Evolutionary conservation across 1,140 invertebrate species (phyloP).

Genomic region (Bombus difficillimus): DNA sequence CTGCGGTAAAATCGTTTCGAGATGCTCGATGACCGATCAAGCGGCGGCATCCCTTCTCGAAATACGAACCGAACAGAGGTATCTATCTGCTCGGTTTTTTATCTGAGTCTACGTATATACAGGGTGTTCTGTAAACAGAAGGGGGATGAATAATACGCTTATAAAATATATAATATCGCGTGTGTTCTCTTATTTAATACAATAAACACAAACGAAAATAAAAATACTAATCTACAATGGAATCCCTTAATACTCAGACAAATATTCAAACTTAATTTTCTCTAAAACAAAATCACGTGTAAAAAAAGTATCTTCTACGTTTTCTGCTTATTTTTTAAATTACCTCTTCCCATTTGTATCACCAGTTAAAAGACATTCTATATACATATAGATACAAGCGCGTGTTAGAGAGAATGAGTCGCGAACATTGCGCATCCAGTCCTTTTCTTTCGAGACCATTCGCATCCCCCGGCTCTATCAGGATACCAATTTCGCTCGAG

Average conservation of each 20-base stretch:
- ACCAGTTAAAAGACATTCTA: neutral
- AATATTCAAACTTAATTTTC: neutral
- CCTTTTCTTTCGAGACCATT: neutral
- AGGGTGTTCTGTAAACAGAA: neutral
- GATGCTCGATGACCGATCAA: conserved; percentile 65
- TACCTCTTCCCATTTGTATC: neutral
- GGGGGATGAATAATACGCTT: no score
- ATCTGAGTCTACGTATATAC: neutral
- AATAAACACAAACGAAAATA: no score
- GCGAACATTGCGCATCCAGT: neutral
- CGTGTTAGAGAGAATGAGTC: conserved; percentile 17
- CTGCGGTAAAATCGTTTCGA: conserved; percentile 60
- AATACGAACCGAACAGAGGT: conserved; percentile 55
- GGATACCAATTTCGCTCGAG: neutral
- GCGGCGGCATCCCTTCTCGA: conserved; percentile 39
- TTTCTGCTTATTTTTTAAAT: neutral
- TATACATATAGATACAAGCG: conserved; percentile 3
- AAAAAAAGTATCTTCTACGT: neutral
- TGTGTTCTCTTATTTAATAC: no score
- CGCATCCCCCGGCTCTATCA: neutral
- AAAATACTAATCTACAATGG: no score
- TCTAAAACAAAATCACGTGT: neutral
- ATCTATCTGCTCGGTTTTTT: neutral
- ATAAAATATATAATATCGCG: no score
- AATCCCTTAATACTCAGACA: no score